A percentile compares a stretch with the other conserved stretches of the same genome.
Conservation (phyloP, 2,888 invertebrate genomes). For the Pteria penguin region DNA sequence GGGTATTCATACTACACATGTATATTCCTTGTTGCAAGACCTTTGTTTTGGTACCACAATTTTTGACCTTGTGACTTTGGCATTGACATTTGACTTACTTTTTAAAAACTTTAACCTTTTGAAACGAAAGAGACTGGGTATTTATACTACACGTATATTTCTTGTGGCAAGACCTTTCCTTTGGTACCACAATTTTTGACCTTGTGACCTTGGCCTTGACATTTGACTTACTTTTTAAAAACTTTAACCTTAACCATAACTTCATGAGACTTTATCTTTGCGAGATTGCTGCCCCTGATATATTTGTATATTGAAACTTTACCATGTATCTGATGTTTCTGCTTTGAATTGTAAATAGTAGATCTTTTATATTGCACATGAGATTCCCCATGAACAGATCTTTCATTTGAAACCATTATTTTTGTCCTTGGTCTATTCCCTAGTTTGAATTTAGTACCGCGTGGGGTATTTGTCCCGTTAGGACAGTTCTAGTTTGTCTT, state of each 20-base stretch:
- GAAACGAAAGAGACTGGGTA: not conserved
- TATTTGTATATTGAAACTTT: no score
- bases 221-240: not conserved
- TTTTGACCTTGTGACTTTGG: not conserved
- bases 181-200: not conserved
- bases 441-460: no score
- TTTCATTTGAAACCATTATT: no score
- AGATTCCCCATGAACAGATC: no score
- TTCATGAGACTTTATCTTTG: no score
- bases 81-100: not conserved
- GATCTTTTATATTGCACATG: no score
- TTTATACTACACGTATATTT: not conserved
- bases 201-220: not conserved
- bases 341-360: no score
- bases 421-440: no score
- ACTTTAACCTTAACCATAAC: not conserved
- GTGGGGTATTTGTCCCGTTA: no score
- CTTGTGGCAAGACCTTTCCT: not conserved
- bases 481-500: no score
- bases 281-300: no score
- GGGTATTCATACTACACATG: not conserved
- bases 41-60: not conserved
- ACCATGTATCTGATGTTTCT: no score
- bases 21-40: not conserved
- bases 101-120: not conserved